Evolutionary conservation across 2,888 invertebrate genomes (phyloP).

Genomic region (Lumbricus terrestris): DNA sequence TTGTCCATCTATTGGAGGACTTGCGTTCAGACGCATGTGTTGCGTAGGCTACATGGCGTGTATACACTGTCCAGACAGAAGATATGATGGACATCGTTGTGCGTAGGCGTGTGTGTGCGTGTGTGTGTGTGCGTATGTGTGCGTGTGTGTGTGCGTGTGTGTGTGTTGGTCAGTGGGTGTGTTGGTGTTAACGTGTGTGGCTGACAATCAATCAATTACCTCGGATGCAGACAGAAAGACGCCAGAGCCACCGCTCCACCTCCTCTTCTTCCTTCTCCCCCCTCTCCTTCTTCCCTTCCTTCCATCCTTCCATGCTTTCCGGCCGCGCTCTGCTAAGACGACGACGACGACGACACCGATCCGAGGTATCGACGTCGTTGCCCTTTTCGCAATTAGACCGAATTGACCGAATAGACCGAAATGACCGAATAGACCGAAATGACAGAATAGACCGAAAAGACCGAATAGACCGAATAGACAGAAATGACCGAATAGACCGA

Average conservation of each 20-base stretch:
- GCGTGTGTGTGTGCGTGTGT: background rate
- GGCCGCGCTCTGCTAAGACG: background rate
- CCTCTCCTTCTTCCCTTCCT: background rate
- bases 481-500: too few species aligned
- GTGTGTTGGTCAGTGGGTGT: too few species aligned
- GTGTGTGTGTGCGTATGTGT: background rate
- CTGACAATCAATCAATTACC: slow-evolving; percentile 3
- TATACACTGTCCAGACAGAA: background rate
- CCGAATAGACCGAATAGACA: too few species aligned
- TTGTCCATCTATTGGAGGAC: too few species aligned
- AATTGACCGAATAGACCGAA: too few species aligned
- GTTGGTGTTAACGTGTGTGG: background rate
- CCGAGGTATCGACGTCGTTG: background rate
- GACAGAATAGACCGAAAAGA: too few species aligned
- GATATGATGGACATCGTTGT: background rate
- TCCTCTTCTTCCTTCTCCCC: background rate
- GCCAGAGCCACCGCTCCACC: background rate
- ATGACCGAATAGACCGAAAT: too few species aligned
- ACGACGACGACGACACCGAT: background rate
- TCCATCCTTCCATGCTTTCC: background rate
- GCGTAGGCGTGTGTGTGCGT: background rate
- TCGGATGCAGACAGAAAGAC: background rate
- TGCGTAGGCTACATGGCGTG: background rate
- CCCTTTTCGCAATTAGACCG: background rate
- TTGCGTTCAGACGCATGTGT: too few species aligned